Evolutionary conservation across 2,797 vertebrate genomes (phyloP).

Genomic region (Vespertilio murinus): DNA sequence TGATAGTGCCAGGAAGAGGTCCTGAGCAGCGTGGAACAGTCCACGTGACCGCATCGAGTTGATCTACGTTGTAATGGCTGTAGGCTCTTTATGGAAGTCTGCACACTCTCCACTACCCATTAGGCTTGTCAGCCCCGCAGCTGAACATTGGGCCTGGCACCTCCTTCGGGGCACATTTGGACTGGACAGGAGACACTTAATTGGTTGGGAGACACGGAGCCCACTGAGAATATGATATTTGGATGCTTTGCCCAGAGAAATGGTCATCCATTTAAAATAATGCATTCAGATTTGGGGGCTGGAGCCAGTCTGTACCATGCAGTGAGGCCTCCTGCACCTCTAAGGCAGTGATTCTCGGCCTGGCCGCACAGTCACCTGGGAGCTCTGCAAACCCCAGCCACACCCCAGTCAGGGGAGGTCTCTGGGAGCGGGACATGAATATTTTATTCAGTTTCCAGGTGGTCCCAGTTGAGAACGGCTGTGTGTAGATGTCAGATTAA

Average conservation of each 20-base stretch:
- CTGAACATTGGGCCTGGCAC: not conserved
- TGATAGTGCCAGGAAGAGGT: not conserved
- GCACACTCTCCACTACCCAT: not conserved
- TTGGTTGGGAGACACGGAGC: not conserved
- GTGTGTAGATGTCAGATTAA: accelerated
- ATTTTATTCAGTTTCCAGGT: not conserved
- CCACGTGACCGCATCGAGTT: not conserved
- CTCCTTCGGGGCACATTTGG: too few relatives aligned
- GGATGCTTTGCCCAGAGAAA: not conserved
- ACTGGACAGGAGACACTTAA: not conserved
- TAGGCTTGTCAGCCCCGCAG: not conserved
- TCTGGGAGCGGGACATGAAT: not conserved
- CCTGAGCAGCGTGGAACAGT: not conserved
- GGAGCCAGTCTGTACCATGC: too few relatives aligned
- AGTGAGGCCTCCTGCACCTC: not conserved
- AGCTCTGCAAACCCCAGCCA: not conserved
- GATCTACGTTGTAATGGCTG: not conserved
- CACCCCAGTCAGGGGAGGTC: accelerated
- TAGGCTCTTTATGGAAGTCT: not conserved
- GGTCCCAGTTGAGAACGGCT: not conserved
- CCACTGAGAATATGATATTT: not conserved
- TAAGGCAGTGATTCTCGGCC: not conserved
- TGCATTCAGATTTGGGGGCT: not conserved
- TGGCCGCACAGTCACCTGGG: not conserved
- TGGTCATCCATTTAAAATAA: not conserved